Conservation (phyloP, 2,888 invertebrate species). For the Drosophila picticornis region DNA sequence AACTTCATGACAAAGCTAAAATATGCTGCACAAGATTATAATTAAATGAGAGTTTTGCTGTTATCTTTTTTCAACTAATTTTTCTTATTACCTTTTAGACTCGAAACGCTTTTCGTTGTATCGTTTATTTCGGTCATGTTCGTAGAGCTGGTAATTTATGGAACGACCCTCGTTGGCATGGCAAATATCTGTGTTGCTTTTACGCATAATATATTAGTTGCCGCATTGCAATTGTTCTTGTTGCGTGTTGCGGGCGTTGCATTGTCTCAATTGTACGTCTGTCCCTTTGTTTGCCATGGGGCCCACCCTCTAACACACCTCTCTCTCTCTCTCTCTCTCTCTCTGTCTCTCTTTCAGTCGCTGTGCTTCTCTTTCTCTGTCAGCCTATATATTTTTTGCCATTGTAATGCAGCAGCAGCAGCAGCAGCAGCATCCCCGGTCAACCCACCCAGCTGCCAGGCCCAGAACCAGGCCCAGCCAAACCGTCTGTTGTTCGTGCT, state of each 20-base stretch:
- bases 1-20: neutral
- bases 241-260: constrained; percentile 74
- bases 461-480: neutral
- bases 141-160: constrained; percentile 8
- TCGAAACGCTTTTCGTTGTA: neutral
- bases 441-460: constrained; percentile 18
- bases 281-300: neutral
- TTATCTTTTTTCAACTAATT: neutral
- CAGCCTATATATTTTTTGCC: constrained; percentile 66
- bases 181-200: constrained; percentile 46
- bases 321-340: neutral
- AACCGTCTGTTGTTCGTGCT: constrained; percentile 72
- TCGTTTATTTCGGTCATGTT: neutral
- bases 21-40: neutral
- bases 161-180: constrained; percentile 36
- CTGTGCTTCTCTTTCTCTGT: constrained; percentile 22
- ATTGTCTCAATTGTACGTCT: constrained; percentile 66
- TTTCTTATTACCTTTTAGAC: neutral
- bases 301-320: neutral
- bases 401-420: constrained; percentile 64
- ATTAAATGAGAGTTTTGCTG: neutral
- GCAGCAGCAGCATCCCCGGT: constrained; percentile 42
- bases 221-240: constrained; percentile 76
- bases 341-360: neutral
- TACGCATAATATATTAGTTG: constrained; percentile 81